phyloP scores from a whole-genome alignment of 2,888 invertebrate genomes.

The Leucophenga montana region DNA sequence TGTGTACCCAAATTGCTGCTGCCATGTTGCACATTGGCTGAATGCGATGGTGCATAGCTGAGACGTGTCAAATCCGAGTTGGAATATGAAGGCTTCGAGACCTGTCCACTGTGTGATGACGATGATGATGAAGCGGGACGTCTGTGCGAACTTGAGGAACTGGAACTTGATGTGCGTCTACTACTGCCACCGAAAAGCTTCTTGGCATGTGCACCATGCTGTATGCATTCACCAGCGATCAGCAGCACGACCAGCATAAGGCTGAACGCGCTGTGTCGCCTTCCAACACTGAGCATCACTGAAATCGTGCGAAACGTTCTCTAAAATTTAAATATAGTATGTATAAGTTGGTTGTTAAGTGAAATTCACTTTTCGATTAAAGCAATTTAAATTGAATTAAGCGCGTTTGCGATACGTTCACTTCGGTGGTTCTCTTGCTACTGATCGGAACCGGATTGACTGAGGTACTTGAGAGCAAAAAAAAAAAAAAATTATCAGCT shows the following conservation, averaged over 20 bases:
- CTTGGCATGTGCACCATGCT: conserved; percentile 53
- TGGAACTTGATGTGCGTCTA: conserved; percentile 46
- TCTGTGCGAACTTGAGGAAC: conserved; percentile 41
- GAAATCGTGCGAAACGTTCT: no score
- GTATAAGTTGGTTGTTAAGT: conserved; percentile 14
- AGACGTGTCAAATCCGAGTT: conserved; percentile 58
- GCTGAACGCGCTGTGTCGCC: conserved; percentile 23
- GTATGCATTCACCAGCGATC: conserved; percentile 34
- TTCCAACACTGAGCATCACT: background rate
- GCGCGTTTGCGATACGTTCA: no score
- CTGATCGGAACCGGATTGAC: no score
- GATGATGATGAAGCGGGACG: conserved; percentile 37
- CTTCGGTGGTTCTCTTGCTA: no score
- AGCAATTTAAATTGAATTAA: background rate
- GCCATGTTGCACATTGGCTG: conserved; percentile 28
- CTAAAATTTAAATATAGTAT: conserved; percentile 35
- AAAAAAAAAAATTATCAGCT: no score
- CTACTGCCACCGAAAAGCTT: conserved; percentile 54
- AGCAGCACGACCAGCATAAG: conserved; percentile 43
- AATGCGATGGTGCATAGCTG: conserved; percentile 56
- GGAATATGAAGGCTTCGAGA: conserved; percentile 25
- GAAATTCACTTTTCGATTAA: no score
- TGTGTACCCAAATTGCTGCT: conserved; percentile 41
- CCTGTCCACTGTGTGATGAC: background rate
- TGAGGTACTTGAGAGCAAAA: no score